These are phyloP conservation scores for Chelonus formosanus DNA, from an alignment of 2,888 invertebrate species.

Conservation along the genomic window DNA sequence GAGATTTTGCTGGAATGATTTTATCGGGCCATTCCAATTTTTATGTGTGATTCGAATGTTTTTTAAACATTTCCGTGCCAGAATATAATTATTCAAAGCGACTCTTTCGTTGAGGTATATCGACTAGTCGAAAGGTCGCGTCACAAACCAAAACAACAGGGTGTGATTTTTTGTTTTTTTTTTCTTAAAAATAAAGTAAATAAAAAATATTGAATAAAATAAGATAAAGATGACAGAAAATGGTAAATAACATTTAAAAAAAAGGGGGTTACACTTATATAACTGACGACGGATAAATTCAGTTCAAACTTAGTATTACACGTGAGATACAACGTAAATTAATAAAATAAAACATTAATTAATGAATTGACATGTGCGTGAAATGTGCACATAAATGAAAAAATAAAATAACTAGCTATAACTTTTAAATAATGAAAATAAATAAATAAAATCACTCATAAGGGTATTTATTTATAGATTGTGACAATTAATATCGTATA, in stretches of 20 bases:
- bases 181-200: slow-evolving; percentile 12
- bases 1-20: slow-evolving; percentile 3
- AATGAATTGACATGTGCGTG: no score
- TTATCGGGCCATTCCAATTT: slow-evolving; percentile 20
- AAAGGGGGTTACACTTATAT: background rate
- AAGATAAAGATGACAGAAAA: slow-evolving; percentile 10
- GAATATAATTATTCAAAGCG: slow-evolving; percentile 13
- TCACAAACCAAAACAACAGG: slow-evolving; percentile 5
- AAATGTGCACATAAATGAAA: no score
- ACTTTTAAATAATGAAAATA: no score
- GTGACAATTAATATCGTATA: slow-evolving; percentile 44
- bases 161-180: slow-evolving; percentile 5
- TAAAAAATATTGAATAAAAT: slow-evolving; percentile 17
- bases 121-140: slow-evolving; percentile 21
- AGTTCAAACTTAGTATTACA: slow-evolving; percentile 46
- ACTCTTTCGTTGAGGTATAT: slow-evolving; percentile 20
- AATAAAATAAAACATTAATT: slow-evolving; percentile 19
- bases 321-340: slow-evolving; percentile 39
- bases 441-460: slow-evolving; percentile 35
- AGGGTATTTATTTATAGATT: slow-evolving; percentile 50
- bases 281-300: slow-evolving; percentile 36
- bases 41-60: slow-evolving; percentile 22
- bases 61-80: slow-evolving; percentile 27
- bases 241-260: background rate
- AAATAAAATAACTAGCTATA: no score